Evolutionary conservation across 1,140 invertebrate species (phyloP), one percentile per base, ranked within the genome.

Genomic region (Drosophila neocordata): DNA sequence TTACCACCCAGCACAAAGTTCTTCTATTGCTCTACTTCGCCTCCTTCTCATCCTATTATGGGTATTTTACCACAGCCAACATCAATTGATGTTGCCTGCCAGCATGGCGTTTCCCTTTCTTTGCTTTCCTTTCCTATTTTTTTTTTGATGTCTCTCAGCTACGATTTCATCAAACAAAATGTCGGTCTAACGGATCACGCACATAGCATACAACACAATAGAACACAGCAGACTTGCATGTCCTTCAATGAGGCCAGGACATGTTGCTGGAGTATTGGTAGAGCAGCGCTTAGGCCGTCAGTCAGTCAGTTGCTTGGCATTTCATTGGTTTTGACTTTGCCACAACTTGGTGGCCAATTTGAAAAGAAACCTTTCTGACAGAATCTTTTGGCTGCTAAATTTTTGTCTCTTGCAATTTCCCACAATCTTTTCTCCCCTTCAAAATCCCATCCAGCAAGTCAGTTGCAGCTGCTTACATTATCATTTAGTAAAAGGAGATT

Each of bases 81-180:
- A 65, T 79, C 81, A 85, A 80, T 69, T 72, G 79, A 52, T 60
- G 69, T 70, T 81, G 57, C 53, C 65, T 44, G 53, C 18, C 64
- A 48, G 12, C 4, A 8, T n/a, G n/a, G 31, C 11, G 55, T 12
- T 34, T 58, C 44, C 27, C 38, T 55, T 76, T 71, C 70, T 41
- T 74, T 64, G 27, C 58, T 52, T 37, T 3, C 38, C 57, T 72
- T 84, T 80, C 52, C 73, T 63, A 48, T 77, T 67, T 65, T 65
- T 71, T 67, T 79, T 70, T 20, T 13, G 55, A 6, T 31, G 4
- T 6, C 61, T 64, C 82, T 78, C 82, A 64, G 67, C 66, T 77
- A 52, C 81, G 81, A 85, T 85, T 87, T 87, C 74, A 73, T 77
- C 78, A 75, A 85, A 87, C 82, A 78, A 81, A 48, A 81, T 62